Percentiles rank a stretch among this genome's conserved stretches.
Conservation (phyloP, 2,888 invertebrate genomes). For the Standfussiana lucernea region DNA sequence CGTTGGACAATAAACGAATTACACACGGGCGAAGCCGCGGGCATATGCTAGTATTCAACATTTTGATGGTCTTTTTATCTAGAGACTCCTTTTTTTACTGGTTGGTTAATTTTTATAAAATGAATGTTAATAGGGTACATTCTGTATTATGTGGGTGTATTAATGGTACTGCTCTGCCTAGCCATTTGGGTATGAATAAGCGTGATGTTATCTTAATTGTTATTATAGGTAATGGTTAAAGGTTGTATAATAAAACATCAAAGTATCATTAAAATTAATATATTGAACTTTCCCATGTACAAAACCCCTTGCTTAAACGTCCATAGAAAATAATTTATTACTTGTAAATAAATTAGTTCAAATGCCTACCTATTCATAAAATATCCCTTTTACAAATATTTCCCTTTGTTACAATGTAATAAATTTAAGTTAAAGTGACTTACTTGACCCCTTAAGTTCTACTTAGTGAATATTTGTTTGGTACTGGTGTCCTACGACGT, state of each 20-base stretch:
- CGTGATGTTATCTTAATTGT: neutral
- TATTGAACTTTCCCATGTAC: constrained; percentile 61
- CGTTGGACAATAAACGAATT: too few relatives aligned
- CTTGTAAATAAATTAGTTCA: constrained; percentile 57
- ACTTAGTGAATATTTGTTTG: constrained; percentile 84
- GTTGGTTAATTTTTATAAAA: neutral
- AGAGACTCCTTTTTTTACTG: neutral
- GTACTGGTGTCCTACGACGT: constrained; percentile 83
- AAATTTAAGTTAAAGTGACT: constrained; percentile 38
- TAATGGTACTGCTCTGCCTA: neutral
- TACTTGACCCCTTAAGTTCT: constrained; percentile 48
- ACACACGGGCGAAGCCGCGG: too few relatives aligned
- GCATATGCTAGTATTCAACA: too few relatives aligned
- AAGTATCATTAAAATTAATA: constrained; percentile 61
- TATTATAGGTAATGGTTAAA: neutral
- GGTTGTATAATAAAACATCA: constrained; percentile 50
- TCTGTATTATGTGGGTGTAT: neutral
- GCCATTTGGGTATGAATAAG: neutral
- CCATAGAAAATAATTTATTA: constrained; percentile 62
- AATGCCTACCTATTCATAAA: constrained; percentile 62
- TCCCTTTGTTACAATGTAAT: constrained; percentile 38
- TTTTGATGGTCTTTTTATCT: neutral
- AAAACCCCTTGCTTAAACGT: constrained; percentile 49
- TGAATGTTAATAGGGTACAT: neutral
- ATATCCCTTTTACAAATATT: constrained; percentile 49